Percentiles rank a stretch among this genome's conserved stretches.
phyloP scores from a whole-genome alignment of 1,140 invertebrate species.

The Pomacea maculata region DNA sequence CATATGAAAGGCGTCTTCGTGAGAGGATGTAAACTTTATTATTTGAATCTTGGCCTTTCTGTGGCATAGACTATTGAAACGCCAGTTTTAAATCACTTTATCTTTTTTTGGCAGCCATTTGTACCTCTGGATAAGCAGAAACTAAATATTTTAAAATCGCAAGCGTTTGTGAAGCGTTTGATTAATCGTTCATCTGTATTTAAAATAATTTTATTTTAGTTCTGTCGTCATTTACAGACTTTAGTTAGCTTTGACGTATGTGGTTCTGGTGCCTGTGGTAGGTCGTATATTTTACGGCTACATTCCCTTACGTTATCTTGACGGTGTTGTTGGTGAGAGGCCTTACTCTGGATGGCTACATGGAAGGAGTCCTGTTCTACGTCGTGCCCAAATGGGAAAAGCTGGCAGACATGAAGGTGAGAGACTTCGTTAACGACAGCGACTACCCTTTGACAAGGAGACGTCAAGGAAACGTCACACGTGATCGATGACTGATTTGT shows the following conservation, averaged over 20 bases:
- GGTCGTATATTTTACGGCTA: slow-evolving; percentile 68
- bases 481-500: background rate
- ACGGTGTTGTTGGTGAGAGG: slow-evolving; percentile 63
- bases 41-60: no score
- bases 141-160: no score
- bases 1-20: no score
- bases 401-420: slow-evolving; percentile 50
- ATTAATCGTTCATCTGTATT: no score
- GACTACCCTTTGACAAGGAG: no score
- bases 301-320: slow-evolving; percentile 66
- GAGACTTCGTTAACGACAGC: background rate
- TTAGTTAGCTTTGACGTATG: background rate
- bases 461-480: background rate
- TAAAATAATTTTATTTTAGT: no score
- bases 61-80: no score
- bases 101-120: no score
- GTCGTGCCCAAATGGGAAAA: slow-evolving; percentile 50
- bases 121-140: no score
- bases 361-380: slow-evolving; percentile 81
- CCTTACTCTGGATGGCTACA: slow-evolving; percentile 78
- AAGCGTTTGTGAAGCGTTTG: no score
- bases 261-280: slow-evolving; percentile 31
- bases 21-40: no score
- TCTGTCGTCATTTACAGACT: background rate
- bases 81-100: no score